Conservation (phyloP, 2,888 invertebrate genomes). For the Brachylomia viminalis region DNA sequence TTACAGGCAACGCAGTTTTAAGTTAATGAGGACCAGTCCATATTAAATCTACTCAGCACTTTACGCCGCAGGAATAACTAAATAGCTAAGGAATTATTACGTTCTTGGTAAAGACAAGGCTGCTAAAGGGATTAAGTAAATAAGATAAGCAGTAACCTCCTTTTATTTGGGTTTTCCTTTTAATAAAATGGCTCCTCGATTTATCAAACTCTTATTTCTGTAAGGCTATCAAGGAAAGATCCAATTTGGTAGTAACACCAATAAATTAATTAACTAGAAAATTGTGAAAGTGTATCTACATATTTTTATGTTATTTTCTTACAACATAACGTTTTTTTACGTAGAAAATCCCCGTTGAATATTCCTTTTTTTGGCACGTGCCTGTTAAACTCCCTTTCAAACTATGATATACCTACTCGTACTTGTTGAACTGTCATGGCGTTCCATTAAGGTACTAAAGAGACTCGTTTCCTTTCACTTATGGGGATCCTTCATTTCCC, state of each 20-base stretch:
- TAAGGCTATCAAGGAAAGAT: neutral
- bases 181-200: neutral
- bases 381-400: neutral
- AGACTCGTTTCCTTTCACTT: neutral
- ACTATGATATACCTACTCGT: too few species aligned
- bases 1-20: neutral
- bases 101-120: constrained; percentile 28
- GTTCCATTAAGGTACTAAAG: neutral
- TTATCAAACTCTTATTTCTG: neutral
- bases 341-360: neutral
- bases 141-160: neutral
- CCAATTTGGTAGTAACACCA: neutral
- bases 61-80: constrained; percentile 37
- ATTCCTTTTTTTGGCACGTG: neutral
- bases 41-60: constrained; percentile 40
- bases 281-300: neutral
- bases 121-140: constrained; percentile 19
- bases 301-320: neutral
- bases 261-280: neutral
- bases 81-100: constrained; percentile 33
- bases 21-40: constrained; percentile 22
- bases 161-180: neutral
- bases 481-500: constrained; percentile 28
- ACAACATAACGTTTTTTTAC: neutral
- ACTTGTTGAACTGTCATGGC: constrained; percentile 6